Base-by-base conservation (phyloP, 1,140 invertebrate genomes). In the Brachystomella parvula region DNA sequence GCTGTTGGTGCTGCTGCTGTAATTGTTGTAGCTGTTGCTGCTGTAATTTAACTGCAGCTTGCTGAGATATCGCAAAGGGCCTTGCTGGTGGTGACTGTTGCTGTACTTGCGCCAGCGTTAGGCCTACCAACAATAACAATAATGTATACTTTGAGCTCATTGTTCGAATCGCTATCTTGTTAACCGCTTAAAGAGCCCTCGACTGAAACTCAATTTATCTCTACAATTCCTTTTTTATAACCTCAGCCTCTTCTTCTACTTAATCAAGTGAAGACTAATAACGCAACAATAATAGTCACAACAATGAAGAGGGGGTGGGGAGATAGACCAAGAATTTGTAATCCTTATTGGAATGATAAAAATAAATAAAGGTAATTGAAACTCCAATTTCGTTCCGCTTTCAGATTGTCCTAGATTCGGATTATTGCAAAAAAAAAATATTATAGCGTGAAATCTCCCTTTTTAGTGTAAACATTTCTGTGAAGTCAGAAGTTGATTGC, bases 381-480 rank as follows among this genome's bases (percentile, higher is more conserved):
- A 53, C 6, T 53, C 35, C 35, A 9, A 24, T 26, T 53, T 24
- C 56, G 29, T 31, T 64, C 49, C 30, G 53, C 56, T 56, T 57
- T 59, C 53, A 29, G 32, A 49, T 60, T 65, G 39, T 47, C 57
- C 56, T 39, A 61, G 15, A 35, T 61, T 21, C 21, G 39, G 6
- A 59, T 17, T 28, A 44, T 49, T 2, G n/a, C 12, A 64, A 57
- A 64, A 56, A 53, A 35, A 57, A 57, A 29, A 28, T 53, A 17
- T 19, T 26, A 29, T 9, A 29, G 32, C 56, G 29, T n/a, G 12
- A 64, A 47, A 33, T 65, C 31, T 65, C 29, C 12, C 29, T n/a
- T n/a, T n/a, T n/a, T n/a, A n/a, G n/a, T n/a, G n/a, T n/a, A n/a
- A n/a, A n/a, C n/a, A n/a, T n/a, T n/a, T n/a, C n/a, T n/a, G n/a